Percentiles rank a stretch among this genome's conserved stretches.
These are phyloP conservation scores for Hemicordylus capensis DNA, from an alignment of 2,113 vertebrate species.

Conservation along the genomic window DNA sequence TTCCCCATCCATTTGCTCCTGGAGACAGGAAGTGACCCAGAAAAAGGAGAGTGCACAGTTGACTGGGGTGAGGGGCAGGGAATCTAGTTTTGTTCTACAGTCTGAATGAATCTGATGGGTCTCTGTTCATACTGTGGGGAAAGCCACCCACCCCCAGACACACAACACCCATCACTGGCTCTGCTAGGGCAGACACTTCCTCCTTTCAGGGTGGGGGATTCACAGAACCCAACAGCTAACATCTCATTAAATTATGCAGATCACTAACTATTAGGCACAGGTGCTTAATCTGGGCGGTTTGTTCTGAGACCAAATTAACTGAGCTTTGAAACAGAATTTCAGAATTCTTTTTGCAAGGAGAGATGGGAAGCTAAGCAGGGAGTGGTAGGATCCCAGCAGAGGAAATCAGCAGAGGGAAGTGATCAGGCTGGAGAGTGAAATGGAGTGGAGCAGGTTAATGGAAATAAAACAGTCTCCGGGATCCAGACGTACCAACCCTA, in stretches of 20 bases:
- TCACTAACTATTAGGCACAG: no score
- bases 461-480: not conserved
- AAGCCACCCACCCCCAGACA: no score
- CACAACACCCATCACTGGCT: not conserved
- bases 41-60: not conserved
- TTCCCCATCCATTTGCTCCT: not conserved
- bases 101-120: not conserved
- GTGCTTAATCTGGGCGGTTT: not conserved
- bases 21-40: no score
- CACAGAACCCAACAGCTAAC: no score
- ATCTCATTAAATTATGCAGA: not conserved
- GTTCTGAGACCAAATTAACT: not conserved
- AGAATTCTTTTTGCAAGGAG: no score
- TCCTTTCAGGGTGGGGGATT: not conserved
- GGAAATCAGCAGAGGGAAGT: not conserved
- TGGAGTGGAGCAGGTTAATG: not conserved
- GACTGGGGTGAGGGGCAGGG: not conserved
- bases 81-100: not conserved
- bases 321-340: not conserved
- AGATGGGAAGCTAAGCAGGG: not conserved
- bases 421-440: not conserved
- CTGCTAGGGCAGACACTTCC: not conserved
- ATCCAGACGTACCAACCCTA: not conserved
- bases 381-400: accelerated
- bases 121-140: no score